Conservation (phyloP, 2,113 vertebrate species). For the Ahaetulla prasina region DNA sequence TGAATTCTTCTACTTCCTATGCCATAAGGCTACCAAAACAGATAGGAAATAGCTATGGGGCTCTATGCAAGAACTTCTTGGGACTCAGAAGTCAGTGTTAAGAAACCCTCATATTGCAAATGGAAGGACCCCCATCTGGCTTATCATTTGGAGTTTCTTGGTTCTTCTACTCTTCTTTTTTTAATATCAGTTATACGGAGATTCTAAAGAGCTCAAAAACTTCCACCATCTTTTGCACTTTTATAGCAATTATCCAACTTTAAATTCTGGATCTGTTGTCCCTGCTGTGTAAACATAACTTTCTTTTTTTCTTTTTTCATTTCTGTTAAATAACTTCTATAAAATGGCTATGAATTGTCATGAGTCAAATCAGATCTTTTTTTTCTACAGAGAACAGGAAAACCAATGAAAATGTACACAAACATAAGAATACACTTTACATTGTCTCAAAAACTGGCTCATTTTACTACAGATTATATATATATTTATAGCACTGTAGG, state of each 20-base stretch:
- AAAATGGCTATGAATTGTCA: background rate
- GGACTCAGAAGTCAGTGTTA: background rate
- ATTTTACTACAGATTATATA: background rate
- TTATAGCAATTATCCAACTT: background rate
- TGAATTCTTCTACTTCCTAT: background rate
- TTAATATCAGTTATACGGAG: background rate
- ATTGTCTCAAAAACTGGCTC: background rate
- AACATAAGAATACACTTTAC: background rate
- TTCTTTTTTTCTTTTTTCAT: background rate
- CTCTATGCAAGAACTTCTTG: background rate
- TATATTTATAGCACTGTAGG: background rate
- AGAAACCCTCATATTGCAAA: background rate
- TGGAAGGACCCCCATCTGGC: background rate
- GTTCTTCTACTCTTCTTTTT: background rate
- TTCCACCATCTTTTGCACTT: background rate
- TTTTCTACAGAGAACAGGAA: background rate
- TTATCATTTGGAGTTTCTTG: background rate
- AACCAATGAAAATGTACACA: background rate
- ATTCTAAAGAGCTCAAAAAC: background rate
- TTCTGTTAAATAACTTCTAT: background rate
- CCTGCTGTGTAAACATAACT: background rate
- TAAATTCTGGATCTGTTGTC: background rate
- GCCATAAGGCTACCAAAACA: background rate
- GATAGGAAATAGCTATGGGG: background rate
- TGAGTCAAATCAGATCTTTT: background rate